phyloP scores from a whole-genome alignment of 2,113 vertebrate genomes.

The Bothrops jararaca region DNA sequence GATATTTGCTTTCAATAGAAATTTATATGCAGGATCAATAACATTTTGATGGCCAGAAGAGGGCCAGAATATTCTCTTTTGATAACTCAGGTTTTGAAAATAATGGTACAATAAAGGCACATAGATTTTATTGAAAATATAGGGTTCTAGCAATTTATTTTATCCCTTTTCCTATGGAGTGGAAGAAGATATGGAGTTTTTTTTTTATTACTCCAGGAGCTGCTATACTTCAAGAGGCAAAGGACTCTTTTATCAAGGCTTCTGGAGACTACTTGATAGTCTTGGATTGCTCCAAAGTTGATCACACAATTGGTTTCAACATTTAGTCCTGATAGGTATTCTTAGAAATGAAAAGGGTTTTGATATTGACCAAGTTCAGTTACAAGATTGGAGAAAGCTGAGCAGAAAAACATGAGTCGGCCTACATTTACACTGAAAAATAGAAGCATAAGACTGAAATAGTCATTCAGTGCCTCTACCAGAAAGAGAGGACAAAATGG shows the following conservation, averaged over 20 bases:
- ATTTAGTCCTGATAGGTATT: not conserved
- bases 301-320: not conserved
- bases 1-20: not conserved
- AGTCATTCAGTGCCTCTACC: not conserved
- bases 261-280: not conserved
- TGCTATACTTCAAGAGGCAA: not conserved
- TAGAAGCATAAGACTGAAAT: not conserved
- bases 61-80: not conserved
- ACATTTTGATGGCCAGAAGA: not conserved
- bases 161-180: not conserved
- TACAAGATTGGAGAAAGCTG: not conserved
- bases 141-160: not conserved
- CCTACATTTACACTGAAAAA: not conserved
- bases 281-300: not conserved
- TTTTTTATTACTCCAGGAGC: not conserved
- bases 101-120: not conserved
- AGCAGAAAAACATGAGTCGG: not conserved
- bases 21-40: not conserved
- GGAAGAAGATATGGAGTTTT: not conserved
- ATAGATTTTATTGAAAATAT: not conserved
- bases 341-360: slow-evolving; percentile 13
- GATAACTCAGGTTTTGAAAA: not conserved
- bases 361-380: slow-evolving; percentile 1
- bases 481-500: not conserved
- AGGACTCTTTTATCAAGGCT: not conserved